Percentiles rank a stretch among this genome's conserved stretches.
These are phyloP conservation scores for Drosophila mimica DNA, from an alignment of 2,888 invertebrate species.

Conservation along the genomic window DNA sequence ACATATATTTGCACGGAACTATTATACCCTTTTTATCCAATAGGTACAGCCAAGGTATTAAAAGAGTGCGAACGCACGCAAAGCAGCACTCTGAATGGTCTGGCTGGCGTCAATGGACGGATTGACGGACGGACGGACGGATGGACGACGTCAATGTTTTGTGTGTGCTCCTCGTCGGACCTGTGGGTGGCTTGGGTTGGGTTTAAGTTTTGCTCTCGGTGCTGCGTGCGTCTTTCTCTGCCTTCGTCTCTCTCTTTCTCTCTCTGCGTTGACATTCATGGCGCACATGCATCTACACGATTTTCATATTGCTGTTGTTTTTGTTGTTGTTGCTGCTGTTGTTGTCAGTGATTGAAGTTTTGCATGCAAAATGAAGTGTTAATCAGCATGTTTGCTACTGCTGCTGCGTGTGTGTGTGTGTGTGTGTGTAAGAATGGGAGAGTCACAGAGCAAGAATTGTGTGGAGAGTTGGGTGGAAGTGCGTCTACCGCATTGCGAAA, in stretches of 20 bases:
- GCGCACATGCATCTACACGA: conserved; percentile 74
- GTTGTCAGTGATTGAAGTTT: conserved; percentile 59
- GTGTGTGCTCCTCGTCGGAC: conserved; percentile 5
- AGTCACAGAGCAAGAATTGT: background rate
- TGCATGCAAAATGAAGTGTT: conserved; percentile 71
- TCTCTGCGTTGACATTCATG: conserved; percentile 65
- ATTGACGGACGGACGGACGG: background rate
- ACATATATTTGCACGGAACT: background rate
- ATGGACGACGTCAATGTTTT: conserved; percentile 1
- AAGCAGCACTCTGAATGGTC: conserved; percentile 9
- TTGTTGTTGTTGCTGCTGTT: conserved; percentile 15
- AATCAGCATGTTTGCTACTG: conserved; percentile 51
- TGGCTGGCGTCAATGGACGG: conserved; percentile 17
- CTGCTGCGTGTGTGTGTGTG: conserved; percentile 1
- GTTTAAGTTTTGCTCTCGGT: conserved; percentile 21
- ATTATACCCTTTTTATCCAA: background rate
- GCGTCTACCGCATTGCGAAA: conserved; percentile 26
- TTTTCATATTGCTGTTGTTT: conserved; percentile 44
- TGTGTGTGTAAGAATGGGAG: background rate
- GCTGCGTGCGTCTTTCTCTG: background rate
- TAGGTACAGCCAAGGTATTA: background rate
- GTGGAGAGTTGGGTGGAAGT: background rate
- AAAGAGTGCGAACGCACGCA: background rate
- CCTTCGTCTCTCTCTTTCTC: conserved; percentile 15
- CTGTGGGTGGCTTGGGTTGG: conserved; percentile 14